phyloP scores from a whole-genome alignment of 2,888 invertebrate genomes.

The Stratiomys singularior region DNA sequence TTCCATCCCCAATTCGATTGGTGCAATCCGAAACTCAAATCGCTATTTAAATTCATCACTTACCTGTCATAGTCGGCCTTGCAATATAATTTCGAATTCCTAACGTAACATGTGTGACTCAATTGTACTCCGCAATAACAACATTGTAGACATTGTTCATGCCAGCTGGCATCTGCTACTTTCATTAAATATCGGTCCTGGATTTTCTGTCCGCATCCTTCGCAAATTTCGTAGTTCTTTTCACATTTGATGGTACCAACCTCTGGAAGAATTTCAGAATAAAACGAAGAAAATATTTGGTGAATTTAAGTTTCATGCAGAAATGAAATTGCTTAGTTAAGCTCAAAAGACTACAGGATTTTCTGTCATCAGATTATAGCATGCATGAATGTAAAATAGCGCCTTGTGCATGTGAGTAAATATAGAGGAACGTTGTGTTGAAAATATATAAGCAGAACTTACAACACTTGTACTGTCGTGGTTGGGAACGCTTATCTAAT shows the following conservation, averaged over 20 bases:
- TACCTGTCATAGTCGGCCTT: conserved; percentile 97
- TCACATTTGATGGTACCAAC: conserved; percentile 76
- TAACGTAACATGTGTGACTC: conserved; percentile 92
- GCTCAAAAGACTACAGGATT: neutral
- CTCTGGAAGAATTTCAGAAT: conserved; percentile 57
- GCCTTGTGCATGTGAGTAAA: too few species aligned
- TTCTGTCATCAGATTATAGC: neutral
- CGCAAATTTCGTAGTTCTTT: conserved; percentile 89
- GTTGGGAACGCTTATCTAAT: too few species aligned
- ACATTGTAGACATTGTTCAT: conserved; percentile 96
- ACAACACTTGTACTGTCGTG: too few species aligned
- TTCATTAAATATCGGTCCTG: conserved; percentile 95
- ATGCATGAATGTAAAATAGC: neutral
- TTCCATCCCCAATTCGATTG: too few species aligned
- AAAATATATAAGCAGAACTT: too few species aligned
- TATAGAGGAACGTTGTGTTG: too few species aligned
- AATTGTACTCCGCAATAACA: conserved; percentile 91
- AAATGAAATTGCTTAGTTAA: neutral
- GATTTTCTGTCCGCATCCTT: conserved; percentile 94
- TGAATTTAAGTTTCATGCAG: conserved; percentile 6
- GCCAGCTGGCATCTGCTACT: conserved; percentile 94
- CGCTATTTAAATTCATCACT: conserved; percentile 55
- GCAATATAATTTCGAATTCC: conserved; percentile 95
- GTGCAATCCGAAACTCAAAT: neutral
- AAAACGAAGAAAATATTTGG: conserved; percentile 39